Percentiles rank a stretch among this genome's conserved stretches.
Conservation (phyloP, 2,113 vertebrate genomes). For the Cyanoramphus novaezelandiae region DNA sequence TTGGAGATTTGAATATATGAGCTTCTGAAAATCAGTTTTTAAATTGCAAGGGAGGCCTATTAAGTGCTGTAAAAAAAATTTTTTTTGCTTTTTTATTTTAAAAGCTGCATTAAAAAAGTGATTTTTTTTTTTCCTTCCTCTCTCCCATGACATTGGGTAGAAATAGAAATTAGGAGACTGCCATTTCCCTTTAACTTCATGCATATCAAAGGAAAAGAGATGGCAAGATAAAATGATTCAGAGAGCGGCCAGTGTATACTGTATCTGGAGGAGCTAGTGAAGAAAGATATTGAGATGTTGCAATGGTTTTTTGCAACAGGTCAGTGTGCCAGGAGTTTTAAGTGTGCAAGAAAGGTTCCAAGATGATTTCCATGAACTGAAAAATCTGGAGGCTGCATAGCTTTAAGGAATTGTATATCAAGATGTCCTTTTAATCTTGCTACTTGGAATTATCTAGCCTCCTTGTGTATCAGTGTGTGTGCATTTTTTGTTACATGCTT, state of each 20-base stretch:
- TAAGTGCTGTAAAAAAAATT: conserved; percentile 69
- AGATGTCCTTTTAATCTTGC: not conserved
- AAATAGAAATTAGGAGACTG: conserved; percentile 67
- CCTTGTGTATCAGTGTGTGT: not conserved
- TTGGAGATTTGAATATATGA: conserved; percentile 79
- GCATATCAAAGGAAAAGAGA: conserved; percentile 73
- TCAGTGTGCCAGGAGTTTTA: not conserved
- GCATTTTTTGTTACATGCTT: not conserved
- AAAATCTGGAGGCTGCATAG: not conserved
- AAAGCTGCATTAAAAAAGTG: conserved; percentile 61
- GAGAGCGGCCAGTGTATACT: not conserved
- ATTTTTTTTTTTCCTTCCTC: not conserved
- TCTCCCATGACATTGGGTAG: conserved; percentile 67
- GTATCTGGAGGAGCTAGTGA: not conserved
- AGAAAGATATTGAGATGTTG: conserved; percentile 62
- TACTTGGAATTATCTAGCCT: not conserved
- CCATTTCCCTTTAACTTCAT: conserved; percentile 66
- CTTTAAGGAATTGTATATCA: not conserved
- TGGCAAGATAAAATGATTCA: conserved; percentile 47
- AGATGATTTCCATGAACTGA: not conserved
- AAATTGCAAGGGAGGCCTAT: conserved; percentile 77
- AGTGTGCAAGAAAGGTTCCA: not conserved
- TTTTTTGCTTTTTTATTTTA: conserved; percentile 66
- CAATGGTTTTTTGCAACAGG: not conserved
- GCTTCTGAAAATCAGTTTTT: conserved; percentile 74